These are phyloP conservation scores for Aurelia coerulea DNA, from an alignment of 30 jellyfish, hydroid and myxozoan species.

Conservation along the genomic window DNA sequence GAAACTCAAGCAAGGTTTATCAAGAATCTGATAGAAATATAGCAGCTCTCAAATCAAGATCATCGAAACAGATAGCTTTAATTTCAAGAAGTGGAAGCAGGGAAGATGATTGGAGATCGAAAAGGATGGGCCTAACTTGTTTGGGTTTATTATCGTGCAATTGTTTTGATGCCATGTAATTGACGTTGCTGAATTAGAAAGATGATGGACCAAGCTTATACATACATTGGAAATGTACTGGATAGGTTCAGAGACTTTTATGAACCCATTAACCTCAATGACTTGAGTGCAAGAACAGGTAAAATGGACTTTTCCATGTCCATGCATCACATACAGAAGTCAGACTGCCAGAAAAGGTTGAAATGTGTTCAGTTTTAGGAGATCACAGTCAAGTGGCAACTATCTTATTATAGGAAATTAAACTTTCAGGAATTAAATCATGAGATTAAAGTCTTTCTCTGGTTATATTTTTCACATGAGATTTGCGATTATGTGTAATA, in stretches of 20 bases:
- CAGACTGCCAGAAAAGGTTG: too few relatives aligned
- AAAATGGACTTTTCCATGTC: too few relatives aligned
- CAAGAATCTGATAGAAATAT: not conserved
- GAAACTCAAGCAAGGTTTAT: not conserved
- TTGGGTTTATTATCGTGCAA: not conserved
- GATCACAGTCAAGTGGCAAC: too few relatives aligned
- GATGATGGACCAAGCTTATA: constrained; percentile 57
- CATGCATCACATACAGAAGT: too few relatives aligned
- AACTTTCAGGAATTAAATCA: too few relatives aligned
- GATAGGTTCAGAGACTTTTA: constrained; percentile 34
- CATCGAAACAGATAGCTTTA: not conserved
- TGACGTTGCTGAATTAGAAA: not conserved
- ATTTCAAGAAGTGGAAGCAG: not conserved
- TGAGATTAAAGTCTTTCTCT: too few relatives aligned
- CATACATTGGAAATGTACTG: constrained; percentile 23
- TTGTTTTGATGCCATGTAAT: not conserved
- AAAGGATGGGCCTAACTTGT: not conserved
- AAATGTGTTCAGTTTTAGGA: too few relatives aligned
- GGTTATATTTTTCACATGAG: too few relatives aligned
- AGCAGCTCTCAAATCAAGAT: not conserved
- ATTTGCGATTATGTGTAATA: too few relatives aligned
- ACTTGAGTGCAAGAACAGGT: constrained; percentile 52
- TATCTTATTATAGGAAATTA: too few relatives aligned
- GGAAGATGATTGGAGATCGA: not conserved
- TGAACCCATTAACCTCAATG: constrained; percentile 36